Percentiles rank a stretch among this genome's conserved stretches.
phyloP scores from a whole-genome alignment of 2,797 vertebrate species.

The Nasua narica region DNA sequence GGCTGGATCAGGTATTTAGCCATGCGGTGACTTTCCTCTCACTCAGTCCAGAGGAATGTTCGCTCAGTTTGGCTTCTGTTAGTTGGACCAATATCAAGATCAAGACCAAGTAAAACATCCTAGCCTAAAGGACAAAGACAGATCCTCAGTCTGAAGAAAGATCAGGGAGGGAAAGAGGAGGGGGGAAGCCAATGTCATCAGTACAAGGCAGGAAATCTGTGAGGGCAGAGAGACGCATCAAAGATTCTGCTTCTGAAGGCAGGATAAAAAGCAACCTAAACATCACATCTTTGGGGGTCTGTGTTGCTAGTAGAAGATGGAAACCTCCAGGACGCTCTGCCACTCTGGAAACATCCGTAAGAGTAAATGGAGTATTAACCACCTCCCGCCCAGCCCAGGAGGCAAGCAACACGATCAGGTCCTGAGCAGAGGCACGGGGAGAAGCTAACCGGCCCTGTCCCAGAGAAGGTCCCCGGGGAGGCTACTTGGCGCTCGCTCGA shows the following conservation, averaged over 20 bases:
- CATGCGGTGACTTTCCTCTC: slow-evolving; percentile 16
- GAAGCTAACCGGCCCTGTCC: slow-evolving; percentile 24
- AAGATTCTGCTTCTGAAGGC: slow-evolving; percentile 30
- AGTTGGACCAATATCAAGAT: slow-evolving; percentile 52
- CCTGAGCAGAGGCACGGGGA: not conserved
- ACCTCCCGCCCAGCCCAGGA: not conserved
- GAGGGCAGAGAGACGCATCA: slow-evolving; percentile 44
- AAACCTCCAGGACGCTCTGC: not conserved
- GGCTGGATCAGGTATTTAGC: not conserved
- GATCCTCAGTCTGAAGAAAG: slow-evolving; percentile 55
- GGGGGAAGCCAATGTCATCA: not conserved
- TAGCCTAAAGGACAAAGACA: slow-evolving; percentile 47
- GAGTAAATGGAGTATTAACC: slow-evolving; percentile 7
- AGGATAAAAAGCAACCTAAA: slow-evolving; percentile 35
- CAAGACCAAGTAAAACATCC: slow-evolving; percentile 54
- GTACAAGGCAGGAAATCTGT: not conserved
- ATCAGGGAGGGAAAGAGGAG: not conserved
- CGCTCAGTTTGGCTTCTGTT: slow-evolving; percentile 52
- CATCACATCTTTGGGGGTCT: slow-evolving; percentile 4
- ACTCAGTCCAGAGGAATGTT: slow-evolving; percentile 32
- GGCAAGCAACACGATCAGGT: slow-evolving; percentile 24
- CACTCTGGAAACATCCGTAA: slow-evolving; percentile 31
- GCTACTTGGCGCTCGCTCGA: slow-evolving; percentile 1
- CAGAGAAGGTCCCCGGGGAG: slow-evolving; percentile 27
- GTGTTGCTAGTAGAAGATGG: not conserved